Conservation (phyloP, 2,113 vertebrate species). For the Phasianus colchicus region DNA sequence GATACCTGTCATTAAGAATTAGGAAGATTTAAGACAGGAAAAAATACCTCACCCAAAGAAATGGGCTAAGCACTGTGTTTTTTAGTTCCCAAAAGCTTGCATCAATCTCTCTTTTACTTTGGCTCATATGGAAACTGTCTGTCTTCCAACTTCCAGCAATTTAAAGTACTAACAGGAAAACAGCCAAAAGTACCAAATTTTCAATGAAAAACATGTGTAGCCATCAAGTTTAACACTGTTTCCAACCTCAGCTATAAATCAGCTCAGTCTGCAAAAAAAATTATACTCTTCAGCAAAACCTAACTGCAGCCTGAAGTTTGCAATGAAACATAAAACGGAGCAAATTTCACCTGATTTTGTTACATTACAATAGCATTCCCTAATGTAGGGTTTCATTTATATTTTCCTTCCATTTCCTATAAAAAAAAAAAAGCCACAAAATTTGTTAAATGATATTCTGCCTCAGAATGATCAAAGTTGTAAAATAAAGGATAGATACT, state of each 20-base stretch:
- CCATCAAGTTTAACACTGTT: not conserved
- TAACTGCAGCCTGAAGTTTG: not conserved
- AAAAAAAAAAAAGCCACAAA: not conserved
- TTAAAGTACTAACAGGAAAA: constrained; percentile 16
- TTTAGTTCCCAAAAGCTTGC: constrained; percentile 10
- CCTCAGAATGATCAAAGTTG: not conserved
- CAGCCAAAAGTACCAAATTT: constrained; percentile 9
- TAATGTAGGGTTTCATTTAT: not conserved
- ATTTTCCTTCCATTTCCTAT: not conserved
- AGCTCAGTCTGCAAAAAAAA: not conserved
- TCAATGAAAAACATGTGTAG: constrained; percentile 10
- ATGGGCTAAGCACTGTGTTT: not conserved
- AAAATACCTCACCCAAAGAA: not conserved
- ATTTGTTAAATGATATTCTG: not conserved
- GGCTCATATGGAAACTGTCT: not conserved
- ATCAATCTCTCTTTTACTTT: not conserved
- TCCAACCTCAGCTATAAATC: constrained; percentile 1
- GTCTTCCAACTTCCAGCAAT: not conserved
- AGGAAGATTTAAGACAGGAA: not conserved
- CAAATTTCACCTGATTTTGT: not conserved
- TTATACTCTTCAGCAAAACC: not conserved
- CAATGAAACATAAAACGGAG: not conserved
- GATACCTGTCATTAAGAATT: not conserved
- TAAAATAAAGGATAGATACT: constrained; percentile 1
- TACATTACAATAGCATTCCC: not conserved